Conservation (phyloP, 2,888 invertebrate genomes). For the Hypsopygia costalis region DNA sequence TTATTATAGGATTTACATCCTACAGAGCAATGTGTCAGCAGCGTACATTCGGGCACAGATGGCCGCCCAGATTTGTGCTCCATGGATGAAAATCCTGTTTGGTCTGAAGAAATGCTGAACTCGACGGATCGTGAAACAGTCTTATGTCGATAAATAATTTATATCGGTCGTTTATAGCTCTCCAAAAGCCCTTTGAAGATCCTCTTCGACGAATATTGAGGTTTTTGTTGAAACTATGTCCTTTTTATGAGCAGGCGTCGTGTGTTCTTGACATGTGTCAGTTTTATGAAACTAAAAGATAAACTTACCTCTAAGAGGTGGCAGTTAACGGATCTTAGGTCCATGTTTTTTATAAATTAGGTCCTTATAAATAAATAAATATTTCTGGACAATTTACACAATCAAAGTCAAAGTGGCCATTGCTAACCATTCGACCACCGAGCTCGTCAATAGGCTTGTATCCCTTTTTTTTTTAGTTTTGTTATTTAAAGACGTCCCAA, state of each 20-base stretch:
- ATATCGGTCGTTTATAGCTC: constrained; percentile 28
- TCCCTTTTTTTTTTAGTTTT: too few relatives aligned
- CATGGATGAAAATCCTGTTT: constrained; percentile 65
- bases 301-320: too few relatives aligned
- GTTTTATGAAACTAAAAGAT: background rate
- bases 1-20: background rate
- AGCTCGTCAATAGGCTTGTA: too few relatives aligned
- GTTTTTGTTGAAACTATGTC: background rate
- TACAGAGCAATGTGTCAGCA: constrained; percentile 38
- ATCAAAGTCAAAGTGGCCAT: too few relatives aligned
- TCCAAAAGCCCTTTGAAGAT: constrained; percentile 7
- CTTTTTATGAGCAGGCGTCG: constrained; percentile 1
- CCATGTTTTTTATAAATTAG: too few relatives aligned
- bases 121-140: constrained; percentile 47
- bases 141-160: constrained; percentile 55
- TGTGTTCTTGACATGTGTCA: background rate
- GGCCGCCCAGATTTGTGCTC: constrained; percentile 60
- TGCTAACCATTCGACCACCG: too few relatives aligned
- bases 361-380: too few relatives aligned
- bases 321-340: too few relatives aligned
- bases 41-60: constrained; percentile 61
- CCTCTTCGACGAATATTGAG: background rate
- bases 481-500: too few relatives aligned
- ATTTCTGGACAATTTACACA: too few relatives aligned
- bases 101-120: constrained; percentile 49